Evolutionary conservation across 2,888 invertebrate species (phyloP).

Genomic region (Acrocera orbiculus): DNA sequence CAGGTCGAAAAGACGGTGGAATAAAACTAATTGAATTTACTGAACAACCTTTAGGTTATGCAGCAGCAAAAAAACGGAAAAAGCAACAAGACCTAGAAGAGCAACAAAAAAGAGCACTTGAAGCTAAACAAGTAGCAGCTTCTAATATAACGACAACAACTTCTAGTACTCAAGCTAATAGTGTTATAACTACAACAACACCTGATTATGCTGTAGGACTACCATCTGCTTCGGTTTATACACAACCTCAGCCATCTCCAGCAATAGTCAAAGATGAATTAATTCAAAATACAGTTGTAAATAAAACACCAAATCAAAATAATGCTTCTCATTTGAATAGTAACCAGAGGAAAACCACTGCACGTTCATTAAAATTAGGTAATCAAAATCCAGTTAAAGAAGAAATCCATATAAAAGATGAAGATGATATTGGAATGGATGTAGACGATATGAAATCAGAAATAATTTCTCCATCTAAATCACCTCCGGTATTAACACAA

Average conservation of each 20-base stretch:
- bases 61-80: conserved; percentile 73
- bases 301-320: conserved; percentile 2
- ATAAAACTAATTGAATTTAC: conserved; percentile 88
- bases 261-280: conserved; percentile 14
- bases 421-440: conserved; percentile 24
- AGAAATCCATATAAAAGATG: conserved; percentile 27
- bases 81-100: conserved; percentile 58
- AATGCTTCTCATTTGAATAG: conserved; percentile 6
- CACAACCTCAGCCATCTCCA: conserved; percentile 31
- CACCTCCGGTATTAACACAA: neutral
- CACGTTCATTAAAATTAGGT: too few relatives aligned
- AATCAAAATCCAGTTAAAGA: conserved; percentile 18
- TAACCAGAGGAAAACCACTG: conserved; percentile 1
- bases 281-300: conserved; percentile 3
- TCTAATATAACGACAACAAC: conserved; percentile 24
- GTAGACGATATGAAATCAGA: conserved; percentile 22
- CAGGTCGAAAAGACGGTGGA: conserved; percentile 69
- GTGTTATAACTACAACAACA: conserved; percentile 34
- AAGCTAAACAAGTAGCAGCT: conserved; percentile 30
- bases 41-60: conserved; percentile 75
- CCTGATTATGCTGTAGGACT: conserved; percentile 75
- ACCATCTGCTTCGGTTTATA: conserved; percentile 37
- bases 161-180: conserved; percentile 17
- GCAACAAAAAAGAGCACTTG: conserved; percentile 41
- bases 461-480: neutral